Evolutionary conservation across 2,113 vertebrate species (phyloP), one percentile per base, ranked within the genome.

Genomic region (Mobula birostris): DNA sequence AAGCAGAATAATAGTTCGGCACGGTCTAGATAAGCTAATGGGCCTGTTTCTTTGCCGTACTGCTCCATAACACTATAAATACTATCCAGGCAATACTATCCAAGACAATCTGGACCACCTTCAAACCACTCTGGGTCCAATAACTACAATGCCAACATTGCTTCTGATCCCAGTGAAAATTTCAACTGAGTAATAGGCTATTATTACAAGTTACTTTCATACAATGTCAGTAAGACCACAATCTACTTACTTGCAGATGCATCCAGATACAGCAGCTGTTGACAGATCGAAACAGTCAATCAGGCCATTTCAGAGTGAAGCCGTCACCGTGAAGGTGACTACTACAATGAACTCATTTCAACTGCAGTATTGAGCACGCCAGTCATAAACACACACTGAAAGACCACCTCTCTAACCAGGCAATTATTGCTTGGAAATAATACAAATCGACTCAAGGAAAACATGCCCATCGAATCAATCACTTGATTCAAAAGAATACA

Each of bases 321-420:
- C 40, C 3, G 29, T 66, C 61, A 90, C 61, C 74, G 90, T 48
- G 91, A 93, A 90, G 82, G 83, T 87, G 83, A 91, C 32, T 12
- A 72, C 36, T 32, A 40, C 63, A n/a, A 56, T 93, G 91, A 74
- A 56, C 29, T 93, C 36, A 36, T 93, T 93, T 70, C 68, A 21
- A 74, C 70, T 48, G 32, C 32, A 48, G 48, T 48, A 36, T 27
- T 32, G 15, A 70, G 68, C 32, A 36, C n/a, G 63, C 70, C 66
- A 72, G 66, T 40, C 70, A 72, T 93, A 27, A 40, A 36, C 68
- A 48, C 21, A 32, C 15, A 0, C 7, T 24, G 24, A 74, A 93
- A n/a, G 36, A 76, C 68, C 68, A 36, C 91, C 21, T 70, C 21
- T 66, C 63, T 70, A 32, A 70, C 68, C 40, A 70, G 15, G 66